A percentile compares a stretch with the other conserved stretches of the same genome.
phyloP scores from a whole-genome alignment of 2,888 invertebrate species.

The Augiades crinisus region DNA sequence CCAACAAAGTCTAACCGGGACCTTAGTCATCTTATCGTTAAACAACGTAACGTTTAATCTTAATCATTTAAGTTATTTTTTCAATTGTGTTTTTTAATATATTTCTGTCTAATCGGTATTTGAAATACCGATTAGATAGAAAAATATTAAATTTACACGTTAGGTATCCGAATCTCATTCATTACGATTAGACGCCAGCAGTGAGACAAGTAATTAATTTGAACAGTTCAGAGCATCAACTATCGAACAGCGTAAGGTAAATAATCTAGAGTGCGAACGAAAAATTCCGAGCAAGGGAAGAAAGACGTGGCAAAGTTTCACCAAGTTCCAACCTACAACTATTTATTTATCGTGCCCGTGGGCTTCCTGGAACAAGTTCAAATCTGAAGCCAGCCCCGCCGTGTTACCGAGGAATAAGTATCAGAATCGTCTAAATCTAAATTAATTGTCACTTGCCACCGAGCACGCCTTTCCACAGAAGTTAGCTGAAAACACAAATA shows the following conservation, averaged over 20 bases:
- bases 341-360: constrained; percentile 69
- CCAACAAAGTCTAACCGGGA: no score
- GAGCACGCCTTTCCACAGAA: constrained; percentile 23
- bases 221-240: constrained; percentile 33
- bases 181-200: not conserved
- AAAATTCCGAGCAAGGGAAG: constrained; percentile 43
- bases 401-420: not conserved
- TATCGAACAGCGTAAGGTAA: constrained; percentile 52
- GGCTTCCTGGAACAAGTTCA: constrained; percentile 42
- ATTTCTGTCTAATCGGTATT: no score
- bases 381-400: not conserved
- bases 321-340: constrained; percentile 60
- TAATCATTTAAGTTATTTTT: no score
- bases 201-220: not conserved
- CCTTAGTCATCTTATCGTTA: no score
- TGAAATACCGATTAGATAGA: no score
- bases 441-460: not conserved
- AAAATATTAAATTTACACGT: no score
- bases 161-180: no score
- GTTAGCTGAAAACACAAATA: constrained; percentile 38
- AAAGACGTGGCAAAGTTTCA: constrained; percentile 51
- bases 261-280: constrained; percentile 58
- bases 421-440: not conserved
- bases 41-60: no score
- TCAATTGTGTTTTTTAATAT: no score